phyloP scores from a whole-genome alignment of 2,888 invertebrate species.

The Galeopsomyia nigrocyanea region DNA sequence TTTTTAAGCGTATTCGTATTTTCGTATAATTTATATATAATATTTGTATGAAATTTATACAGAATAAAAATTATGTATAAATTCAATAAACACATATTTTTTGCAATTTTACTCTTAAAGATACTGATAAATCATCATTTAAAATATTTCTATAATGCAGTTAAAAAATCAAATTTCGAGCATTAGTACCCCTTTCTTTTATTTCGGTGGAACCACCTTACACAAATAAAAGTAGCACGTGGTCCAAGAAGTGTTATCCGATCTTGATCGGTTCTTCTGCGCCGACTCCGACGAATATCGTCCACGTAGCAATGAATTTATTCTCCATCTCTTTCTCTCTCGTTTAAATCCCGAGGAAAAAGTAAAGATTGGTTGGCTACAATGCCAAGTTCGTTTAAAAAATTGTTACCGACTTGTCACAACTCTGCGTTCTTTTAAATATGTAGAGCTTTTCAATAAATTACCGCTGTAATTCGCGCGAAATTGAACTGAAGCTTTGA shows the following conservation, averaged over 20 bases:
- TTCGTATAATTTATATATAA: slow-evolving; percentile 24
- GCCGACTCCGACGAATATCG: slow-evolving; percentile 7
- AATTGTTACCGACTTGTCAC: too few species aligned
- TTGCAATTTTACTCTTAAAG: too few species aligned
- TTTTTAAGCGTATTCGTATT: slow-evolving; percentile 27
- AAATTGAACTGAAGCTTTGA: too few species aligned
- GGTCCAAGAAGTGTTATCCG: background rate
- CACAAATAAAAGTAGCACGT: slow-evolving; percentile 21
- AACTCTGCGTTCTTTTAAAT: too few species aligned
- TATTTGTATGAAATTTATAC: slow-evolving; percentile 42
- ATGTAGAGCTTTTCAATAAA: too few species aligned
- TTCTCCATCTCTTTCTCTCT: slow-evolving; percentile 22
- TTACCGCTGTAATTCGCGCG: too few species aligned
- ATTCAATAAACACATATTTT: background rate
- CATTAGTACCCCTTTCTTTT: too few species aligned
- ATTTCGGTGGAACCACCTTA: background rate
- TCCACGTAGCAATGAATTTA: slow-evolving; percentile 26
- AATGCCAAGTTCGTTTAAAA: background rate
- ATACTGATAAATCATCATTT: too few species aligned
- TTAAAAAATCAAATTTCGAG: too few species aligned
- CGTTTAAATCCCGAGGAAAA: background rate
- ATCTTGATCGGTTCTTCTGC: background rate
- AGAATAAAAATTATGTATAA: slow-evolving; percentile 31
- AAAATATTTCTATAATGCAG: too few species aligned
- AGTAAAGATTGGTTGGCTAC: slow-evolving; percentile 8